Percentiles rank a stretch among this genome's conserved stretches.
These are phyloP conservation scores for Parasteatoda lunata DNA, from an alignment of 2,888 invertebrate species.

Conservation along the genomic window DNA sequence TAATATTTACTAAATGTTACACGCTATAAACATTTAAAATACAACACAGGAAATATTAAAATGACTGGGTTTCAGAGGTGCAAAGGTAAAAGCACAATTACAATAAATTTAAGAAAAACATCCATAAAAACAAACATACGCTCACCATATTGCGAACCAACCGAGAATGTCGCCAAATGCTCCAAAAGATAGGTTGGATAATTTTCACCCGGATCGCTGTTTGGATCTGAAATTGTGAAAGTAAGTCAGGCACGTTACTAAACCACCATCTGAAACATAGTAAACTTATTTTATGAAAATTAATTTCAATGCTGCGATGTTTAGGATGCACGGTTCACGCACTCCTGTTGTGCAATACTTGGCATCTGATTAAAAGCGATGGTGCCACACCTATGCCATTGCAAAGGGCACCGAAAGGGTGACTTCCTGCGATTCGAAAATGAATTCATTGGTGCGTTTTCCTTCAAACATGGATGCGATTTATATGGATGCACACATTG, in stretches of 20 bases:
- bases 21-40: too few relatives aligned
- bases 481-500: conserved; percentile 51
- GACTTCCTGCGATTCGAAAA: conserved; percentile 20
- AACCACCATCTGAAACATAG: not conserved
- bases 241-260: not conserved
- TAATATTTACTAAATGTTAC: too few relatives aligned
- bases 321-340: conserved; percentile 35
- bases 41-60: too few relatives aligned
- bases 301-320: not conserved
- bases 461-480: not conserved
- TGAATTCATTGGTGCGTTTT: not conserved
- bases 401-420: not conserved
- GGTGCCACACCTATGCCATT: conserved; percentile 32
- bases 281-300: not conserved
- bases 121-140: not conserved
- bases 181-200: conserved; percentile 87
- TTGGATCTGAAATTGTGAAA: conserved; percentile 48
- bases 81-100: too few relatives aligned
- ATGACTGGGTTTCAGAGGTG: too few relatives aligned
- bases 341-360: not conserved
- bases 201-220: conserved; percentile 50
- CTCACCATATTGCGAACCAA: conserved; percentile 65
- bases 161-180: conserved; percentile 93
- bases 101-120: too few relatives aligned
- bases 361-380: not conserved